Conservation (phyloP, 1,140 invertebrate genomes). For the Lerema accius region DNA sequence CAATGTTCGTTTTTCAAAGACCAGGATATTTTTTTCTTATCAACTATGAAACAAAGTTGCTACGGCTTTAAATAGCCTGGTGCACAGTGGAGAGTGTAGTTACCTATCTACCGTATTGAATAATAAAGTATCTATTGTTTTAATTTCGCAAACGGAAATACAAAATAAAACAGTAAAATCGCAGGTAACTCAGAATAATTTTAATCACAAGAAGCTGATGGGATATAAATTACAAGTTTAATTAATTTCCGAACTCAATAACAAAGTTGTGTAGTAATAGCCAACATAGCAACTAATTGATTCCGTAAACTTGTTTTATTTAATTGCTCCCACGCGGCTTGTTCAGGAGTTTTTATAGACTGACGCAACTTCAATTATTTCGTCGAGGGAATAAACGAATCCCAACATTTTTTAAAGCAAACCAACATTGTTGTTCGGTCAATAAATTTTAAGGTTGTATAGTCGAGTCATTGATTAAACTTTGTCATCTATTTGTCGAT, state of each 20-base stretch:
- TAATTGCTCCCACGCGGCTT: conserved; percentile 57
- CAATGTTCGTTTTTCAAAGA: too few relatives aligned
- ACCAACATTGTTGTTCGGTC: neutral
- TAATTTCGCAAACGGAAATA: neutral
- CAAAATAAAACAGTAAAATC: neutral
- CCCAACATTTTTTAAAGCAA: too few relatives aligned
- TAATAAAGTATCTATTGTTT: too few relatives aligned
- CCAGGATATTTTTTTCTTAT: too few relatives aligned
- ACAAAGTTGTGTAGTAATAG: conserved; percentile 58
- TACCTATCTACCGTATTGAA: too few relatives aligned
- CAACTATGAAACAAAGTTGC: too few relatives aligned
- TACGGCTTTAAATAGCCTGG: too few relatives aligned
- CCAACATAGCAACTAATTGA: conserved; percentile 67
- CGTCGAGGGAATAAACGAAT: neutral
- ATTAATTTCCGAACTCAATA: conserved; percentile 56
- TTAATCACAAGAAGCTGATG: neutral
- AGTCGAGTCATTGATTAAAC: too few relatives aligned
- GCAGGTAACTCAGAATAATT: neutral
- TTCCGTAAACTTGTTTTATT: conserved; percentile 68
- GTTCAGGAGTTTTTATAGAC: conserved; percentile 24
- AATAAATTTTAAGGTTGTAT: neutral
- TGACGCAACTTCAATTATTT: conserved; percentile 23
- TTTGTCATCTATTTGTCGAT: too few relatives aligned
- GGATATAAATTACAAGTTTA: conserved; percentile 4
- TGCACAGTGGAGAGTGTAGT: too few relatives aligned